Percentiles rank a stretch among this genome's conserved stretches.
These are phyloP conservation scores for Arrhamphus sclerolepis DNA, from an alignment of 2,797 vertebrate species.

Conservation along the genomic window DNA sequence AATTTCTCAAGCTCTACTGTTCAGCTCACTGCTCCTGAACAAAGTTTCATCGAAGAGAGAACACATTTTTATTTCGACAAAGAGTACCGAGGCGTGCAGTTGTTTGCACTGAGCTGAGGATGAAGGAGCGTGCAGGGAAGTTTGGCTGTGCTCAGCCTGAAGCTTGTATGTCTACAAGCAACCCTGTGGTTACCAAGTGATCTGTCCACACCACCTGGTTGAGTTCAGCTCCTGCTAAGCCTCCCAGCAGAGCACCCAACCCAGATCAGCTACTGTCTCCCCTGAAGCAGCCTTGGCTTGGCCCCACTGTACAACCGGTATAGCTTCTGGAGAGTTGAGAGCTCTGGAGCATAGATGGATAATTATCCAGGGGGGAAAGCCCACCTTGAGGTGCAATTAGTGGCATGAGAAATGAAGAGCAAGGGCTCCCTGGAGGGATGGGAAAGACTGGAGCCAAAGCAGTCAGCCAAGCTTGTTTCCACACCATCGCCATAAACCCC, in stretches of 20 bases:
- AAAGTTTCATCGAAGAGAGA: slow-evolving; percentile 61
- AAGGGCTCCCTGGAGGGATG: slow-evolving; percentile 55
- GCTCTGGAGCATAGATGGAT: slow-evolving; percentile 58
- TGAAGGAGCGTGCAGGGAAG: slow-evolving; percentile 26
- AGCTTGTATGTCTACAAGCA: slow-evolving; percentile 33
- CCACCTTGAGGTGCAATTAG: slow-evolving; percentile 71
- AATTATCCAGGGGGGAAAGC: slow-evolving; percentile 70
- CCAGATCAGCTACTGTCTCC: slow-evolving; percentile 35
- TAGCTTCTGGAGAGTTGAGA: slow-evolving; percentile 42
- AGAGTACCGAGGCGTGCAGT: slow-evolving; percentile 52
- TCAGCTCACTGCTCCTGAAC: slow-evolving; percentile 62
- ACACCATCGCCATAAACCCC: slow-evolving; percentile 43
- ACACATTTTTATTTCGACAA: slow-evolving; percentile 59
- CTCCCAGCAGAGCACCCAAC: slow-evolving; percentile 45
- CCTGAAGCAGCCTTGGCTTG: slow-evolving; percentile 34
- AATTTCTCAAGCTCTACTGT: slow-evolving; percentile 66
- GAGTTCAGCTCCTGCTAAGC: slow-evolving; percentile 45
- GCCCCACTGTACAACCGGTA: slow-evolving; percentile 45
- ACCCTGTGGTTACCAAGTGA: slow-evolving; percentile 63
- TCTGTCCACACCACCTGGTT: slow-evolving; percentile 68
- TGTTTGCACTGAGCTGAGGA: slow-evolving; percentile 46
- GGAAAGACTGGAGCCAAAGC: slow-evolving; percentile 51
- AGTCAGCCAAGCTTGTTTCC: slow-evolving; percentile 68
- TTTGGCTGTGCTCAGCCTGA: slow-evolving; percentile 47
- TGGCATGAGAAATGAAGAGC: slow-evolving; percentile 40